Base-by-base conservation (phyloP, 1,140 invertebrate genomes). In the Oreohelix idahoensis region DNA sequence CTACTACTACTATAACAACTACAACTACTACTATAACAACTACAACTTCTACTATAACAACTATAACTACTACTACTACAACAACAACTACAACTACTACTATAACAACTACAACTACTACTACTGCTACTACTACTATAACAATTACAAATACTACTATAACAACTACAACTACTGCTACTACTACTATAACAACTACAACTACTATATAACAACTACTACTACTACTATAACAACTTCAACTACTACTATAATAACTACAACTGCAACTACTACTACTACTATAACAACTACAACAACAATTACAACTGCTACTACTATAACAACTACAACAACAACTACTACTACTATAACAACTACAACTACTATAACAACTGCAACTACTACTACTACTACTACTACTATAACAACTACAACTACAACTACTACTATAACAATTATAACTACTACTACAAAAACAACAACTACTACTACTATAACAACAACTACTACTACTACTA, bases 271-370 rank as follows among this genome's bases (percentile, higher is more conserved):
- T 49, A 17, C 45, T 49, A 17, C 45, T 49, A 17, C 45, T 49
- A 17, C 45, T 49, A 17, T 17, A 11, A 49, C 45, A 11, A 49
- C 45, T 49, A 49, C 45, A 11, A 49, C 45, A 11, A 49, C 45
- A 11, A 49, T 17, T 49, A 49, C 45, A 11, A 49, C 45, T 49
- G 17, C 45, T 49, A 49, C 45, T 49, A 49, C 45, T 49, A 17
- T 17, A 11, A 49, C 45, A 11, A 49, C 45, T 49, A 49, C 45
- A 11, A 49, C 45, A 11, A 49, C 45, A 49, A 49, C 45, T 49
- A 49, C 45, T 42, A 74, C 36, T 74, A 74, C 11, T 35, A 74
- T 74, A 15, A 74, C 35, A 10, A 42, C 35, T 74, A 74, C 38
- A 10, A 38, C 26, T 17, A 38, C 11, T 74, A 74, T 36, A 74